Evolutionary conservation across 2,888 invertebrate genomes (phyloP).

Genomic region (Julus scanicus): DNA sequence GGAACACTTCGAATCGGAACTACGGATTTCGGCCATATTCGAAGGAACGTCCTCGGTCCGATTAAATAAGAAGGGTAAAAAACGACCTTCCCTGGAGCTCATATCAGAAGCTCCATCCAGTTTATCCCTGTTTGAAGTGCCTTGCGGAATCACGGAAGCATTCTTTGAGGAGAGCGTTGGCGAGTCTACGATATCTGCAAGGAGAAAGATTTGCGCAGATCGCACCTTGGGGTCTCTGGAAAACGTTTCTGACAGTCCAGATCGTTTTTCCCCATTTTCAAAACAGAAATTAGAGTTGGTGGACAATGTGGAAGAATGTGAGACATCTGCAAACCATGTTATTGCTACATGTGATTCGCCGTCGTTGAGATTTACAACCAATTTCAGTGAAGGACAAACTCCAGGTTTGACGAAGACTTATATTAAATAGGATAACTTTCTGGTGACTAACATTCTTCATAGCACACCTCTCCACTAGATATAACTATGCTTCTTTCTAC

Average conservation of each 20-base stretch:
- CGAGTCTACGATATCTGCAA: not conserved
- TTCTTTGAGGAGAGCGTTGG: conserved; percentile 46
- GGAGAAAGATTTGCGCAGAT: conserved; percentile 23
- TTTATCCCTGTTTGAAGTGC: conserved; percentile 6
- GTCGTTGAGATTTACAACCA: not conserved
- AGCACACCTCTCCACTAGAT: not conserved
- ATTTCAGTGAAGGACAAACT: not conserved
- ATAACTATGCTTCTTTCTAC: not conserved
- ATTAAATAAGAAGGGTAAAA: not conserved
- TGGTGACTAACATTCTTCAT: conserved; percentile 8
- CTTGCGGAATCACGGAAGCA: conserved; percentile 40
- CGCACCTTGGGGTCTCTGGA: not conserved
- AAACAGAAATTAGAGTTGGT: not conserved
- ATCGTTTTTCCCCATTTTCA: not conserved
- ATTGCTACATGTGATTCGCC: not conserved
- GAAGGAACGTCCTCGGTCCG: conserved; percentile 50
- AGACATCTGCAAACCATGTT: not conserved
- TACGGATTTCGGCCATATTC: conserved; percentile 51
- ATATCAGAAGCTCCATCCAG: not conserved
- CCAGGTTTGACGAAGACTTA: conserved; percentile 34
- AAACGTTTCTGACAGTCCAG: not conserved
- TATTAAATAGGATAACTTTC: not conserved
- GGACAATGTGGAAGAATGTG: not conserved
- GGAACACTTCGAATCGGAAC: conserved; percentile 54
- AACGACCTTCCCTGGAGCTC: not conserved